Conservation (phyloP, 2,113 vertebrate genomes). For the Trogon melanurus region DNA sequence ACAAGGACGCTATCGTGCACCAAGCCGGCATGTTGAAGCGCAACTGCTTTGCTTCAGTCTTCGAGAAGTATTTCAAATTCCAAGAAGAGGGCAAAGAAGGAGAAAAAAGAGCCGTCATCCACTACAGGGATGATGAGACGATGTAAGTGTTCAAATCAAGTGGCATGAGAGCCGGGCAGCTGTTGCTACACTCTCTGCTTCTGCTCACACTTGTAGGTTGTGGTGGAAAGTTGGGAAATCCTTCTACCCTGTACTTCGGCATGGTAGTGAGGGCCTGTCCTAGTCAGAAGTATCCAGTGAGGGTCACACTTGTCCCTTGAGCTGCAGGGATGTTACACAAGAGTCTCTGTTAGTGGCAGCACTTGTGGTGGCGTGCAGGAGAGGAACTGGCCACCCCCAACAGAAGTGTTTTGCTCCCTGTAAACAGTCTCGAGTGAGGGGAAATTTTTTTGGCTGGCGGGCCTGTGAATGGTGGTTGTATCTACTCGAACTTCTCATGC, state of each 20-base stretch:
- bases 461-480: not conserved
- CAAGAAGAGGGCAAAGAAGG: conserved; percentile 97
- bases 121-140: conserved; percentile 98
- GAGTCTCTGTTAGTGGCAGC: not conserved
- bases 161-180: accelerated
- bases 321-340: conserved; percentile 19
- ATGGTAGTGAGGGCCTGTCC: not conserved
- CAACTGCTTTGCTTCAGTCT: conserved; percentile 98
- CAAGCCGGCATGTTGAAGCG: conserved; percentile 95
- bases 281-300: not conserved
- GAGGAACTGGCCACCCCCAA: not conserved
- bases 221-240: not conserved
- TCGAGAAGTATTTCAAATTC: conserved; percentile 99
- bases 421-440: not conserved
- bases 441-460: not conserved
- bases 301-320: not conserved
- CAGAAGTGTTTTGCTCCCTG: not conserved
- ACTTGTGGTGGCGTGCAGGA: conserved; percentile 21
- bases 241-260: not conserved
- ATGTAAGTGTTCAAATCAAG: conserved; percentile 81
- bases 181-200: not conserved
- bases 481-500: not conserved
- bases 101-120: conserved; percentile 93
- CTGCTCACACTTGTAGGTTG: not conserved
- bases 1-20: conserved; percentile 89